Evolutionary conservation across 2,797 vertebrate species (phyloP).

Genomic region (Gallinago nigripennis): DNA sequence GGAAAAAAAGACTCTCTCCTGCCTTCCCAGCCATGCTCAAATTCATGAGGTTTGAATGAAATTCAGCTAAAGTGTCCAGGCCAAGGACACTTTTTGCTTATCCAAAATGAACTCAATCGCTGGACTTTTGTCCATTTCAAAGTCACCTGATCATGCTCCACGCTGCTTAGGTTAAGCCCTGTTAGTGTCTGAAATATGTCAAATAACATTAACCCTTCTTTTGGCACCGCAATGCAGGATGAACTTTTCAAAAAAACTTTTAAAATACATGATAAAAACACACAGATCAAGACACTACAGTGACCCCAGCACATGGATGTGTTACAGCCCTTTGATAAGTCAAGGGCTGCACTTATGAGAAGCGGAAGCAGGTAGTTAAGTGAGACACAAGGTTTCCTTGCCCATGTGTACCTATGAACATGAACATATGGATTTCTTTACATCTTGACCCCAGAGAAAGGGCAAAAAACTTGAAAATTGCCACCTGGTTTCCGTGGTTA

Average conservation of each 20-base stretch:
- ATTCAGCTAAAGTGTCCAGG: not conserved
- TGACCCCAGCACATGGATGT: not conserved
- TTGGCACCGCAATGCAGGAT: not conserved
- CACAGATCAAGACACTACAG: not conserved
- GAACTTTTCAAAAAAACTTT: not conserved
- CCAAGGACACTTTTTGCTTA: not conserved
- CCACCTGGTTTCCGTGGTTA: slow-evolving; percentile 13
- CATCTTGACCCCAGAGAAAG: not conserved
- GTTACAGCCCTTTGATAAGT: not conserved
- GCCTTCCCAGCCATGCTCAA: not conserved
- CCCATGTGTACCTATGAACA: not conserved
- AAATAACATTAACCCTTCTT: not conserved
- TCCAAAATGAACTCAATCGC: not conserved
- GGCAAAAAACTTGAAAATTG: slow-evolving; percentile 18
- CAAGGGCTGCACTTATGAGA: not conserved
- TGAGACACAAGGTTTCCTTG: not conserved
- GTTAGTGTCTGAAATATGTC: not conserved
- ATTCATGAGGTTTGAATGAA: slow-evolving; percentile 24
- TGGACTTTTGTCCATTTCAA: not conserved
- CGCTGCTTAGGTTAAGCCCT: not conserved
- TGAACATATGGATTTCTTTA: slow-evolving; percentile 21
- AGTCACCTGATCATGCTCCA: not conserved
- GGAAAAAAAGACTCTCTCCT: slow-evolving; percentile 5
- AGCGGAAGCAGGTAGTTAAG: not conserved
- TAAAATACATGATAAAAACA: not conserved